Base-by-base conservation (phyloP, 2,113 vertebrate species). In the Aspiorhynchus laticeps region DNA sequence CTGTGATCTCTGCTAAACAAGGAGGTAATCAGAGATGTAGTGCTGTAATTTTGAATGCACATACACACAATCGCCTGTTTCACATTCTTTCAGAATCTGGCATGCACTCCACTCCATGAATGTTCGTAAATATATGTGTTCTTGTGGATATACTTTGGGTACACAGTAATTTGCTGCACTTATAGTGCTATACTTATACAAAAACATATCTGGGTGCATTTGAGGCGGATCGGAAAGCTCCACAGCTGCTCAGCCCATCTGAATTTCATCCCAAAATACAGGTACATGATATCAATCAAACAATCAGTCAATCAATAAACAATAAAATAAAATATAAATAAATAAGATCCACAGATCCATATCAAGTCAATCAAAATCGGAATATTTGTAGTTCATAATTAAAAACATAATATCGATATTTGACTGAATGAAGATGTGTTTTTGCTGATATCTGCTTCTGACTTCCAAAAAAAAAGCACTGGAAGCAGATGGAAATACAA, bases 21-120 rank as follows among this genome's bases (percentile, higher is more conserved):
- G 26, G 61, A 69, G 80, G 80, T 83, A 83, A 69, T 69, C 19
- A 83, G 24, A 81, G 26, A 48, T 69, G n/a, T 69, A 24, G n/a
- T 83, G 26, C 63, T 36, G 43, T 33, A 51, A 65, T 83, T 83
- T 67, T 82, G 17, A 82, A 83, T 69, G 33, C 80, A 83, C 19
- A 43, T 46, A 81, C 59, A 65, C 79, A 65, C 36, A 65, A 65
- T 26, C 7, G 59, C 24, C 56, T 43, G 14, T 43, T 63, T 80
- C 15, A 26, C 1, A 17, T 63, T 43, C 24, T 43, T 28, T 8
- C n/a, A 0, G 19, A 65, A 10, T 63, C n/a, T 67, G n/a, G n/a
- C 21, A 65, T 41, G n/a, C 28, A 14, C 41, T 51, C 63, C 26
- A 24, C 19, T 33, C 15, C 7, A 33, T 59, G 56, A 21, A 31